These are phyloP conservation scores for Chrysochloris asiatica DNA, from an alignment of 2,113 vertebrate genomes.

Conservation along the genomic window DNA sequence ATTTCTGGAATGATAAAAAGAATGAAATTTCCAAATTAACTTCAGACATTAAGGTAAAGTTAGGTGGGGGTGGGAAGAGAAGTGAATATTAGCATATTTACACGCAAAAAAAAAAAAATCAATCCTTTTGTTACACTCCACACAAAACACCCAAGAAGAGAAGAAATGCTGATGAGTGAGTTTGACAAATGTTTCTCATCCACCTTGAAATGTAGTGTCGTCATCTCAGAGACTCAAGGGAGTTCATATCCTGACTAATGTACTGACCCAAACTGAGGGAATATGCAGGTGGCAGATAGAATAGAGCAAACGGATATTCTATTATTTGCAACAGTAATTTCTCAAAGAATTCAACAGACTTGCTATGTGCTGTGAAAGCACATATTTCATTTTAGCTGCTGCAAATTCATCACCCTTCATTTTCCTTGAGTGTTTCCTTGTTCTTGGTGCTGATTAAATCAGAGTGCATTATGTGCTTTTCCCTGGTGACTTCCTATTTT, in stretches of 20 bases:
- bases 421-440: slow-evolving; percentile 46
- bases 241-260: neutral
- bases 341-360: slow-evolving; percentile 42
- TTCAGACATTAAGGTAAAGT: neutral
- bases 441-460: slow-evolving; percentile 64
- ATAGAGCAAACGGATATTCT: slow-evolving; percentile 47
- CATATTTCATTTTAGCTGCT: slow-evolving; percentile 50
- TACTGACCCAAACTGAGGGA: slow-evolving; percentile 33
- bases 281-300: slow-evolving; percentile 61
- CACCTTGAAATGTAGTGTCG: neutral
- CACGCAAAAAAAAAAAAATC: neutral
- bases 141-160: neutral
- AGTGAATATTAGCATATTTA: neutral
- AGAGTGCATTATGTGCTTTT: slow-evolving; percentile 52
- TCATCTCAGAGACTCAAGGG: neutral
- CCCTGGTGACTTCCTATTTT: slow-evolving; percentile 56
- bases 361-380: neutral
- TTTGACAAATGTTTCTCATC: slow-evolving; percentile 35
- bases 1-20: neutral
- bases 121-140: slow-evolving; percentile 3
- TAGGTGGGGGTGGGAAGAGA: no score
- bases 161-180: neutral
- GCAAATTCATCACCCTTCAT: slow-evolving; percentile 47
- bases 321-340: slow-evolving; percentile 57
- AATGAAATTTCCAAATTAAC: neutral